These are phyloP conservation scores for Dipodomys ordii DNA, from an alignment of 2,113 vertebrate genomes.

Conservation along the genomic window DNA sequence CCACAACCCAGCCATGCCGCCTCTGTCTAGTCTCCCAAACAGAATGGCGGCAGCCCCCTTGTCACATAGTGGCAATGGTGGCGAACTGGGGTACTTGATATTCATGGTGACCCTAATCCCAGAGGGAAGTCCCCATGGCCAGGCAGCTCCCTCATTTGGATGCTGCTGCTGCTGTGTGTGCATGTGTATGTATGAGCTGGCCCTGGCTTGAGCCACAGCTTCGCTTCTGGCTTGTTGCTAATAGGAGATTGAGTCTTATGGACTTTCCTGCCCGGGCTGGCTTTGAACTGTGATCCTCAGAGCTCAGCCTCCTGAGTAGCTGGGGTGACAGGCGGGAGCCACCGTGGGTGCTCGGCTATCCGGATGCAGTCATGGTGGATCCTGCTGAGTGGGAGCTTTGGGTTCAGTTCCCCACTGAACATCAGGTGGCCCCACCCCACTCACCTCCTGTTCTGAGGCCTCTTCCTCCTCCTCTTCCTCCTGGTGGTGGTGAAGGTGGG, in stretches of 20 bases:
- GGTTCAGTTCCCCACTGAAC: neutral
- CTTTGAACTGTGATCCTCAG: no score
- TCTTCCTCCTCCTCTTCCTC: slow-evolving; percentile 66
- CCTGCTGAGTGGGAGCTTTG: neutral
- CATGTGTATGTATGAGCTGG: no score
- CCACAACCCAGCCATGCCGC: neutral
- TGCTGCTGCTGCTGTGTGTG: no score
- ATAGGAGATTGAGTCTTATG: no score
- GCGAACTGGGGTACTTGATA: neutral
- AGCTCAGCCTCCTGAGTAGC: no score
- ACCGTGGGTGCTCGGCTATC: neutral
- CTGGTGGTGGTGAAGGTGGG: neutral
- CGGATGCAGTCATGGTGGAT: neutral
- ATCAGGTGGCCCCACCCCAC: neutral
- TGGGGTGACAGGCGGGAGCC: no score
- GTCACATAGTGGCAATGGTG: neutral
- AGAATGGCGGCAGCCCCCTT: neutral
- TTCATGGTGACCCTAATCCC: neutral
- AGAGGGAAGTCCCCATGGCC: neutral
- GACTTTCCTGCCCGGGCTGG: no score
- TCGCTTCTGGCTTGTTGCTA: no score
- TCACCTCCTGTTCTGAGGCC: slow-evolving; percentile 80
- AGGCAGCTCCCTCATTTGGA: neutral
- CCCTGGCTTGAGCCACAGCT: no score
- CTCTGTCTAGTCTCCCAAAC: neutral